Evolutionary conservation across 1,140 invertebrate species (phyloP), one percentile per base, ranked within the genome.

Genomic region (Pomacea maculata): DNA sequence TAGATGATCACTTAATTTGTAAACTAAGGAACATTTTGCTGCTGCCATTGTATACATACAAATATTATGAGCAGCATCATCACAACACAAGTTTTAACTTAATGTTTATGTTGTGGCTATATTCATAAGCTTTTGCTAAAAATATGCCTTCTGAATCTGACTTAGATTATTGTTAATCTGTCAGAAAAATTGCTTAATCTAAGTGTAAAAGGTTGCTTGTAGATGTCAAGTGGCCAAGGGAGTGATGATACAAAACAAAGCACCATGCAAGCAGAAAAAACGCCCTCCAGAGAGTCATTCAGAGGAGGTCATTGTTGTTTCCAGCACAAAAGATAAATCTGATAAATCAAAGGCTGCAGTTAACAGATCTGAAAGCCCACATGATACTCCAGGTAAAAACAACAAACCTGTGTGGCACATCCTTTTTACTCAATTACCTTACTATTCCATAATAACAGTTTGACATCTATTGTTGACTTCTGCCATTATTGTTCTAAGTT

Each of bases 291-390:
- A 84, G 65, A 65, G 71, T 45, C 80, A 79, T 15, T 75, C 52
- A 29, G 85, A 88, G 78, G 87, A 88, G 73, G 86, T 87, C 6
- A 85, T 84, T 68, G 86, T 88, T 10, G 78, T 82, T 63, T 75
- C 82, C 67, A 83, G 80, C 71, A 65, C 68, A 76, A 72, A 25
- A 65, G 71, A 79, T 29, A 19, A 68, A 11, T 6, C 57, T 11
- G 57, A 61, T 11, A 61, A 52, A 15, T 2, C 12, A 10, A 75
- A 75, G 73, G 1, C 29, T n/a, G 29, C 29, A 75, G 54, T 45
- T 45, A 54, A 75, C 14, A 75, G 25, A 52, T 11, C 57, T 61
- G 57, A 61, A 61, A 17, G 57, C 11, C 15, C 54, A 19, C 17
- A 55, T 63, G 61, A 63, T 14, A 61, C 1, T 61, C 57, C 11